Percentiles rank a stretch among this genome's conserved stretches.
phyloP scores from a whole-genome alignment of 1,140 invertebrate genomes.

The Diorhabda sublineata region DNA sequence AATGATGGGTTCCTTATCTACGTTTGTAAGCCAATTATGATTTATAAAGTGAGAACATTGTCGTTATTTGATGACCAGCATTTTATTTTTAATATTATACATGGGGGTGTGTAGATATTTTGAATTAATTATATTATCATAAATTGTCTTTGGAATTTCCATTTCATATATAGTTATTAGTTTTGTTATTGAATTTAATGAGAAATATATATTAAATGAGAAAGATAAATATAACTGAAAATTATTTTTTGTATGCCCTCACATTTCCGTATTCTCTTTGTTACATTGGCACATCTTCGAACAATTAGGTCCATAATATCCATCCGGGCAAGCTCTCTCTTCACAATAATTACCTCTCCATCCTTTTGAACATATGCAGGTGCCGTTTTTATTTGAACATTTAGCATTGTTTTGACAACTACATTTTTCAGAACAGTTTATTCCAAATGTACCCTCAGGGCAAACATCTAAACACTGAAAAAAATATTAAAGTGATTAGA shows the following conservation, averaged over 20 bases:
- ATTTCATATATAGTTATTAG: too few relatives aligned
- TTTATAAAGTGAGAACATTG: too few relatives aligned
- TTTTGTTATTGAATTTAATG: too few relatives aligned
- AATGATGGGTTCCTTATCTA: too few relatives aligned
- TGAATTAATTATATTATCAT: too few relatives aligned
- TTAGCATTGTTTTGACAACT: slow-evolving; percentile 71
- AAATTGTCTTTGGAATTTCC: too few relatives aligned
- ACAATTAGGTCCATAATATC: slow-evolving; percentile 68
- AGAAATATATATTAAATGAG: too few relatives aligned
- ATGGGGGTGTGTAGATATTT: too few relatives aligned
- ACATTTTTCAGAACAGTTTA: slow-evolving; percentile 70
- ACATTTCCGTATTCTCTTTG: slow-evolving; percentile 66
- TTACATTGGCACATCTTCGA: slow-evolving; percentile 71
- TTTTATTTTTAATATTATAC: too few relatives aligned
- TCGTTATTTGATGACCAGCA: too few relatives aligned
- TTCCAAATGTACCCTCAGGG: slow-evolving; percentile 69
- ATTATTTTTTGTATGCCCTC: slow-evolving; percentile 33
- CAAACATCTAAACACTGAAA: slow-evolving; percentile 73
- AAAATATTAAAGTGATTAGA: too few relatives aligned
- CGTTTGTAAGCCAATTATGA: too few relatives aligned
- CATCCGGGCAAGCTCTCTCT: slow-evolving; percentile 60
- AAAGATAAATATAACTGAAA: not conserved
- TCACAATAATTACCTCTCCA: slow-evolving; percentile 72
- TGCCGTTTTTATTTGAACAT: slow-evolving; percentile 66
- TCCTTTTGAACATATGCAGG: slow-evolving; percentile 68